phyloP scores from a whole-genome alignment of 1,140 invertebrate genomes.

The Drosophila tristis region DNA sequence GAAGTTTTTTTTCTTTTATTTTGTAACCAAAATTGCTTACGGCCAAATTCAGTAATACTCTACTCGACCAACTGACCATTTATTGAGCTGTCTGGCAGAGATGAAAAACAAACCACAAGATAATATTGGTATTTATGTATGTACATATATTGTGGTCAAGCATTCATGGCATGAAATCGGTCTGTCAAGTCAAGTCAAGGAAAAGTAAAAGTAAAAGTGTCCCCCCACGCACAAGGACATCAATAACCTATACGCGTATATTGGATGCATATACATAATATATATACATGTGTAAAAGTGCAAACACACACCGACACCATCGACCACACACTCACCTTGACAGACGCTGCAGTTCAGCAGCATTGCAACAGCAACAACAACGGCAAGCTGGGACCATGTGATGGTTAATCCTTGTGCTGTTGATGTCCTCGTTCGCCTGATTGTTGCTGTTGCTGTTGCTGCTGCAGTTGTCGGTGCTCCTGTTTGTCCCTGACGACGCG shows the following conservation, averaged over 20 bases:
- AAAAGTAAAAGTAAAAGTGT: slow-evolving; percentile 43
- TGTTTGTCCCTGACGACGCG: slow-evolving; percentile 71
- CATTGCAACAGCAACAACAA: slow-evolving; percentile 63
- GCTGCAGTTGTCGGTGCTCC: slow-evolving; percentile 26
- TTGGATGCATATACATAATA: background rate
- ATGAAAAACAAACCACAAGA: slow-evolving; percentile 12
- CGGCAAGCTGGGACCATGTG: slow-evolving; percentile 62
- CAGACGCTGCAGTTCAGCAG: slow-evolving; percentile 63
- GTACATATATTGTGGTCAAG: background rate
- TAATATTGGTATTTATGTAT: slow-evolving; percentile 4
- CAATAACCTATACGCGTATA: slow-evolving; percentile 1
- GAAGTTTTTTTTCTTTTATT: slow-evolving; percentile 33
- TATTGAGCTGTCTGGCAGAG: slow-evolving; percentile 22
- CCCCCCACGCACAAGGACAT: background rate
- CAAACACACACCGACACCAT: background rate
- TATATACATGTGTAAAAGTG: background rate
- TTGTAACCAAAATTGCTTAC: slow-evolving; percentile 6
- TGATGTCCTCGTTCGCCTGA: slow-evolving; percentile 24
- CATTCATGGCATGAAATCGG: slow-evolving; percentile 7
- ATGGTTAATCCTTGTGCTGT: slow-evolving; percentile 57
- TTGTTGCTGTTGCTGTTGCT: slow-evolving; percentile 30
- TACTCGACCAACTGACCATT: background rate
- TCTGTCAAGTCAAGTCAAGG: background rate
- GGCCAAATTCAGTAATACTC: slow-evolving; percentile 35
- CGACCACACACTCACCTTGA: slow-evolving; percentile 61